Percentiles rank a stretch among this genome's conserved stretches.
Evolutionary conservation across 2,113 vertebrate species (phyloP).

Genomic region (Corvus cornix): DNA sequence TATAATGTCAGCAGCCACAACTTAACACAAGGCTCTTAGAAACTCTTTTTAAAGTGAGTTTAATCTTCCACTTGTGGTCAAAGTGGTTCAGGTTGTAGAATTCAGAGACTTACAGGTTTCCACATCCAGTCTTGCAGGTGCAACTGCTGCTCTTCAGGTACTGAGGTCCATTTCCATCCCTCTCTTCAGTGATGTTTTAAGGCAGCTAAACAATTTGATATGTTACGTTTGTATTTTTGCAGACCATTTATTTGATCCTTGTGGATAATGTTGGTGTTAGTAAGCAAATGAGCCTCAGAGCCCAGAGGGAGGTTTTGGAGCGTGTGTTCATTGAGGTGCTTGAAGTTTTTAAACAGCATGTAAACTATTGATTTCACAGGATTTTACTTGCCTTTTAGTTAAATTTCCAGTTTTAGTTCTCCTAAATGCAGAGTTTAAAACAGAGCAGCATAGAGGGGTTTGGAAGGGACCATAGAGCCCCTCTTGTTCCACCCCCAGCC

Average conservation of each 20-base stretch:
- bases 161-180: neutral
- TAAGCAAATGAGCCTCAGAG: neutral
- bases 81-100: neutral
- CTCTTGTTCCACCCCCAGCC: rapidly evolving
- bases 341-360: neutral
- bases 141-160: neutral
- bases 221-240: neutral
- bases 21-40: neutral
- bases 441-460: too few relatives aligned
- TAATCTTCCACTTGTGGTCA: neutral
- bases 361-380: neutral
- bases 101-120: neutral
- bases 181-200: neutral
- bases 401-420: neutral
- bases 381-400: neutral
- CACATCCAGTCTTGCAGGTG: neutral
- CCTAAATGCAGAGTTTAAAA: neutral
- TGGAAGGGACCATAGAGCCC: neutral
- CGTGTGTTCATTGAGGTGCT: neutral
- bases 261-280: neutral
- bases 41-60: neutral
- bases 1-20: neutral
- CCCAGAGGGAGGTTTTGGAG: neutral
- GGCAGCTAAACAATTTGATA: neutral
- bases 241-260: neutral